A percentile compares a stretch with the other conserved stretches of the same genome.
Conservation (phyloP, 1,140 invertebrate genomes). For the Aricia agestis region DNA sequence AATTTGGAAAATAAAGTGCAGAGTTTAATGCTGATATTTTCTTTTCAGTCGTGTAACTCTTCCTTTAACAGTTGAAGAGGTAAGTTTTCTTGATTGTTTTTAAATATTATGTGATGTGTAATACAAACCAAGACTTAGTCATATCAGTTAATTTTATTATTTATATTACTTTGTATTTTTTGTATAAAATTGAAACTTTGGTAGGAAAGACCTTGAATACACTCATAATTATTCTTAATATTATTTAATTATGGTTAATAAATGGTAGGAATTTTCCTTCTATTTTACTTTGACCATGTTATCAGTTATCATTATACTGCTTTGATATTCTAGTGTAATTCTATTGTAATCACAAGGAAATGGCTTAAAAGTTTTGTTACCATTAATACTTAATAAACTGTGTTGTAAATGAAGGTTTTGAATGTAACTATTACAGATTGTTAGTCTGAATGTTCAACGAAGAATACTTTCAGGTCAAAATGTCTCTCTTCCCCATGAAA, state of each 20-base stretch:
- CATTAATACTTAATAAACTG: too few relatives aligned
- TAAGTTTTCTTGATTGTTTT: slow-evolving; percentile 39
- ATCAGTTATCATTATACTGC: too few relatives aligned
- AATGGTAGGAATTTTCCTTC: not conserved
- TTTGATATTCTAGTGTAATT: too few relatives aligned
- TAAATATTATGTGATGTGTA: slow-evolving; percentile 2
- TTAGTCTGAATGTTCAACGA: too few relatives aligned
- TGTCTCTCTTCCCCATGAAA: too few relatives aligned
- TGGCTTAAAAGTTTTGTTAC: too few relatives aligned
- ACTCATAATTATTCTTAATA: not conserved
- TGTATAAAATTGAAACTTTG: not conserved
- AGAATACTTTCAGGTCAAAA: too few relatives aligned
- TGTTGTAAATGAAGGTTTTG: too few relatives aligned
- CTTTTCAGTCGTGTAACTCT: slow-evolving; percentile 68
- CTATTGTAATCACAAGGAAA: too few relatives aligned
- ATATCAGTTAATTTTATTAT: too few relatives aligned
- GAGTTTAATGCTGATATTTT: slow-evolving; percentile 39
- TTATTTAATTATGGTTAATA: not conserved
- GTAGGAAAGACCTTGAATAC: not conserved
- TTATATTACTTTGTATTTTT: not conserved
- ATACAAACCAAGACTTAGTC: not conserved
- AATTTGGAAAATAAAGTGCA: slow-evolving; percentile 8
- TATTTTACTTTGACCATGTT: not conserved
- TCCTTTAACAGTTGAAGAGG: slow-evolving; percentile 70
- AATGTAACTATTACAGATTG: too few relatives aligned